Evolutionary conservation across 2,797 vertebrate species (phyloP).

Genomic region (Falco columbarius): DNA sequence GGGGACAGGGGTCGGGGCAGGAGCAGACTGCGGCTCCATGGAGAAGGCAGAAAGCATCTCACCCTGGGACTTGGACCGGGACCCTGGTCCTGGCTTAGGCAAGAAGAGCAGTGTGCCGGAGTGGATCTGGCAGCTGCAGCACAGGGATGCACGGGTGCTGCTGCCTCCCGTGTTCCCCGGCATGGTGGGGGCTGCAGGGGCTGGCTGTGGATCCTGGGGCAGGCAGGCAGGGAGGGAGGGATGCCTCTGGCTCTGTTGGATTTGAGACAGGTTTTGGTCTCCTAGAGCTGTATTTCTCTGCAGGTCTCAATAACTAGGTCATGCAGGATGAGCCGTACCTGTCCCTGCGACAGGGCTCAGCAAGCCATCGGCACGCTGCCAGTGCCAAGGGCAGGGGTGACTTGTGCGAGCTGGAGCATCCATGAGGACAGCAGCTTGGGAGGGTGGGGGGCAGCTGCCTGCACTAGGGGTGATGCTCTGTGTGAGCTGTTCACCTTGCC

Average conservation of each 20-base stretch:
- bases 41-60: no score
- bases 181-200: fast-evolving
- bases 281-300: neutral
- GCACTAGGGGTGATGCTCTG: neutral
- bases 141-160: fast-evolving
- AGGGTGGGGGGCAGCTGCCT: neutral
- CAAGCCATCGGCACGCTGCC: fast-evolving
- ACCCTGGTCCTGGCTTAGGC: neutral
- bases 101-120: fast-evolving
- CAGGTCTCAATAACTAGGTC: neutral
- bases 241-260: fast-evolving
- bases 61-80: neutral
- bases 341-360: neutral
- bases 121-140: neutral
- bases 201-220: fast-evolving
- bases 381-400: neutral
- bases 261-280: neutral
- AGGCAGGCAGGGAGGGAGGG: neutral
- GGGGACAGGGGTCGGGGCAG: neutral
- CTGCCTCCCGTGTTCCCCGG: fast-evolving
- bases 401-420: neutral
- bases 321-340: neutral
- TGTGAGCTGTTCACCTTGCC: fast-evolving
- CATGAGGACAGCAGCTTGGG: fast-evolving
- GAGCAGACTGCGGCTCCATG: fast-evolving